These are phyloP conservation scores for Calyptomena viridis DNA, from an alignment of 2,113 vertebrate species.

Conservation along the genomic window DNA sequence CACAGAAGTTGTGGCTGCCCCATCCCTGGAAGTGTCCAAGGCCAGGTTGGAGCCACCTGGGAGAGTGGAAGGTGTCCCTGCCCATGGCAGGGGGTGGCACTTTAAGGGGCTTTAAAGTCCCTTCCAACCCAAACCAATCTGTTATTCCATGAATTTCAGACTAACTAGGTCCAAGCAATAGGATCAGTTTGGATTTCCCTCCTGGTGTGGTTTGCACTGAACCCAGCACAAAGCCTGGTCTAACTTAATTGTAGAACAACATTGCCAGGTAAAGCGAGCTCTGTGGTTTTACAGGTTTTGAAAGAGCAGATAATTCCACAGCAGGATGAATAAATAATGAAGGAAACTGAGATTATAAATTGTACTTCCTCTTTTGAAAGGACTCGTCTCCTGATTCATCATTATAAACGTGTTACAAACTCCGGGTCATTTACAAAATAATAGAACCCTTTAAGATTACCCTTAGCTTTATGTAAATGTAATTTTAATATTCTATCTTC, in stretches of 20 bases:
- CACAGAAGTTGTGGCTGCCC: not conserved
- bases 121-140: not conserved
- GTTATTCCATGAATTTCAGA: not conserved
- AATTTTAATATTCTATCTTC: constrained; percentile 36
- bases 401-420: not conserved
- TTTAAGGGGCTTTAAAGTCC: no score
- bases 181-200: accelerated
- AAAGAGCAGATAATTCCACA: not conserved
- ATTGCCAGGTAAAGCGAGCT: not conserved
- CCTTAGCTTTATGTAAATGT: constrained; percentile 39
- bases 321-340: not conserved
- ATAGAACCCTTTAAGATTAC: not conserved
- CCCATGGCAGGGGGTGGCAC: not conserved
- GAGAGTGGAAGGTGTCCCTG: not conserved
- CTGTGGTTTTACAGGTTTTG: not conserved
- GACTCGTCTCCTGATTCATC: not conserved
- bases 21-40: not conserved
- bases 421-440: not conserved
- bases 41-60: not conserved
- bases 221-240: not conserved
- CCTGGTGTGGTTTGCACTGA: accelerated
- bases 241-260: accelerated
- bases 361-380: not conserved
- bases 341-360: not conserved
- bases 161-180: not conserved